Percentiles rank a stretch among this genome's conserved stretches.
Evolutionary conservation across 2,797 vertebrate species (phyloP).

Genomic region (Limosa lapponica): DNA sequence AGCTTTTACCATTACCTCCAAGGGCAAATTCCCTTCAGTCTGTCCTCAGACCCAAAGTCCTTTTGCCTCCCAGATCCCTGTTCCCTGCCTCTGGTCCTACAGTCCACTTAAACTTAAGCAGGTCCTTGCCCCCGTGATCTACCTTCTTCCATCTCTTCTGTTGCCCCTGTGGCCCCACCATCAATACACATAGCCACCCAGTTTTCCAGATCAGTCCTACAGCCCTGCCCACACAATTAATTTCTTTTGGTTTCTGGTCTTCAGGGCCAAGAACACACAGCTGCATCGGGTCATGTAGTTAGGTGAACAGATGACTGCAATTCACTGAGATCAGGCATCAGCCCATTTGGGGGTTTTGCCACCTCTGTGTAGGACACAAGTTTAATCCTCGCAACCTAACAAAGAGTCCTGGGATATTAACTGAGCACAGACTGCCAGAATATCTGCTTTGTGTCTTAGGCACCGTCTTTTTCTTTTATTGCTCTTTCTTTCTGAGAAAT

Average conservation of each 20-base stretch:
- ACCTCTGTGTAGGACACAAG: neutral
- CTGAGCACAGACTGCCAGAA: neutral
- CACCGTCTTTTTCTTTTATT: neutral
- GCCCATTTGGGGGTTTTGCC: neutral
- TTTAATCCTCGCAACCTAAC: neutral
- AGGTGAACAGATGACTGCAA: neutral
- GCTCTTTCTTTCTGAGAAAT: neutral
- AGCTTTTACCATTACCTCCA: neutral
- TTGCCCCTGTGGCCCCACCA: neutral
- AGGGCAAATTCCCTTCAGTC: neutral
- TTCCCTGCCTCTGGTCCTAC: neutral
- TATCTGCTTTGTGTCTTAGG: neutral
- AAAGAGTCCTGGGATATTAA: neutral
- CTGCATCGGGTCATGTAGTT: neutral
- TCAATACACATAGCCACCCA: neutral
- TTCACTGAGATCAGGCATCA: neutral
- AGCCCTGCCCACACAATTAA: neutral
- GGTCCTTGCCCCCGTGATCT: neutral
- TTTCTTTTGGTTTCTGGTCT: neutral
- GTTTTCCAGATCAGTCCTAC: neutral
- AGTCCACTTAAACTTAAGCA: neutral
- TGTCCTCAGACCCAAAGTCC: neutral
- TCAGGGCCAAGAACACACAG: neutral
- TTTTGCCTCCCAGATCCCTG: neutral
- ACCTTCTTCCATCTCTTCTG: neutral